Evolutionary conservation across 2,888 invertebrate species (phyloP), one percentile per base, ranked within the genome.

Genomic region (Lepidocyrtinus sp.): DNA sequence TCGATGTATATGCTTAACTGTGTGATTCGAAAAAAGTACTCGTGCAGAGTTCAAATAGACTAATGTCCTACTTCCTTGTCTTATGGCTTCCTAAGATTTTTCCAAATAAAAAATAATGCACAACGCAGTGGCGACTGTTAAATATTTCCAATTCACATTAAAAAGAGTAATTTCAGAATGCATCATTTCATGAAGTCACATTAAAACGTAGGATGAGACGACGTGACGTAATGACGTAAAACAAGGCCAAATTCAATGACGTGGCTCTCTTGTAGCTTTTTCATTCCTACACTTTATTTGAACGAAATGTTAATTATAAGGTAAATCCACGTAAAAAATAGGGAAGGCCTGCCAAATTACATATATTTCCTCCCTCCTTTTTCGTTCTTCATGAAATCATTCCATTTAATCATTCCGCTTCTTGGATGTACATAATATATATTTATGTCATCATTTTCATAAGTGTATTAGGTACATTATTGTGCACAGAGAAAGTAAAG

Each of bases 341-440:
- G 24, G 70, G 67, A 72, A 83, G 84, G 82, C 84, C 83, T 83
- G 83, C 77, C 82, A 84, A 84, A 84, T 84, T 82, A 80, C 84
- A 83, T 84, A 82, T 83, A 72, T 80, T 68, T 55, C 74, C 61
- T 68, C 62, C 55, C 24, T 22, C 72, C 62, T 81, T 75, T 72
- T 74, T 70, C 76, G 73, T 71, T 73, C 81, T 25, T 62, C 62
- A n/a, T n/a, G n/a, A 77, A 62, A 77, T 77, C 77, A 77, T 77
- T 55, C 77, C 59, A 77, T 72, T 77, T 77, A 77, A 77, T 77
- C 65, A 64, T 71, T 72, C 25, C 67, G 67, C 65, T 45, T 74
- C 65, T 36, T 36, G 5, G 5, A 36, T 36, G 12, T 12, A 36
- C 7, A 19, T 50, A 15, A 61, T 26, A 27, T 27, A 45, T 63